Base-by-base conservation (phyloP, 2,113 vertebrate species). In the Nycticryphes semicollaris region DNA sequence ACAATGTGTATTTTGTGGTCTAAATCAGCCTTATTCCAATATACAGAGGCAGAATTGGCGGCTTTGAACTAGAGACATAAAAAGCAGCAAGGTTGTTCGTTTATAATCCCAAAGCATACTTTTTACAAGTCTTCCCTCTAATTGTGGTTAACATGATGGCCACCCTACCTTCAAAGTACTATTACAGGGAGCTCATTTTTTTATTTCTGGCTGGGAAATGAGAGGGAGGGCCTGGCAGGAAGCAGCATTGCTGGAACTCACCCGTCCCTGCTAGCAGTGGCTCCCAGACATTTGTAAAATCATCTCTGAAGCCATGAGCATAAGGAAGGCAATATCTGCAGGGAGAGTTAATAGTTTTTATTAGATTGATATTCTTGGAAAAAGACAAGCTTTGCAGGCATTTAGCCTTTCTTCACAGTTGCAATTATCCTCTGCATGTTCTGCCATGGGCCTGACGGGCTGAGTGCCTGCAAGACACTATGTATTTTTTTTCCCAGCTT, bases 41-140 rank as follows among this genome's bases (percentile, higher is more conserved):
- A 91, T 56, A 92, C 14, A 77, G 66, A 82, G 83, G 51, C 74
- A 90, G 27, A 53, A 77, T 62, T 90, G 90, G 75, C 72, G 91
- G 86, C 89, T 97, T 94, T 95, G 96, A 98, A 96, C 87, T 80
- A 84, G 91, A 95, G 93, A 96, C 83, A 81, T 73, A 96, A 96
- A 97, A 97, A 96, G 80, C 68, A 93, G 72, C 64, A 37, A 84
- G 79, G 84, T 94, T 95, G 45, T 94, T 97, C 89, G 97, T 97
- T 96, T 97, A 72, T 96, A 97, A 97, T 96, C 93, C 90, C 82
- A 47, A 35, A 96, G 84, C 89, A 96, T 95, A 95, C 94, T 97
- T 96, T 96, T 95, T 97, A 97, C 94, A 96, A 96, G 97, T 81
- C 74, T 91, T 64, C 94, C 95, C 97, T 98, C 96, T 98, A 98